Evolutionary conservation across 1,140 invertebrate species (phyloP), one percentile per base, ranked within the genome.

Genomic region (Atopsyche davidsoni): DNA sequence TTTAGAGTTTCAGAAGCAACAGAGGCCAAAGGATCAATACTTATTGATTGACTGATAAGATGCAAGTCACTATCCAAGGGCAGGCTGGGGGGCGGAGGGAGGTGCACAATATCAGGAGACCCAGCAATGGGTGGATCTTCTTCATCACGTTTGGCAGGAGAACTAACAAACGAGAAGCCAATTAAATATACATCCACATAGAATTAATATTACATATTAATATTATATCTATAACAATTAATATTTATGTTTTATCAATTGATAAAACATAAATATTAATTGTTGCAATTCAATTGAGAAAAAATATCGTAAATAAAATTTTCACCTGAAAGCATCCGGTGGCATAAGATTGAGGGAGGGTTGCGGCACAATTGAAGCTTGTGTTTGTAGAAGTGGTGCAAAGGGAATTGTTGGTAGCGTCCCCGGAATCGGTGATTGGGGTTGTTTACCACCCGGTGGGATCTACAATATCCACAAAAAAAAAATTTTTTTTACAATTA

Each of bases 261-360:
- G n/a, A n/a, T n/a, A 36, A 31, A 6, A 3, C 31, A 19, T 2
- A 36, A 28, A 36, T 35, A 14, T 28, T 44, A 42, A 42, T 22
- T 11, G 2, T 11, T 4, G 25, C 13, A 2, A 4, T n/a, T 28
- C 2, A 28, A 4, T 28, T 44, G 13, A 35, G 14, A 24, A 25
- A 25, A 11, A 43, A n/a, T n/a, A 24, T 13, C 2, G 22, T 36
- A 21, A 19, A 42, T 25, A 46, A 4, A 34, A 47, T 32, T 49
- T 10, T 44, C 59, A 86, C 69, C 80, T 88, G 60, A 93, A 95
- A 4, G 87, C 89, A 65, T 93, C 89, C 0, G 91, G 90, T 1
- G 89, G 91, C 79, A 95, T 86, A 1, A 93, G 75, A 60, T 85
- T 89, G 17, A 78, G 56, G 22, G 47, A 47, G 6, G 55, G 55